Conservation (phyloP, 1,140 invertebrate genomes). For the Drosophila sturtevanti region DNA sequence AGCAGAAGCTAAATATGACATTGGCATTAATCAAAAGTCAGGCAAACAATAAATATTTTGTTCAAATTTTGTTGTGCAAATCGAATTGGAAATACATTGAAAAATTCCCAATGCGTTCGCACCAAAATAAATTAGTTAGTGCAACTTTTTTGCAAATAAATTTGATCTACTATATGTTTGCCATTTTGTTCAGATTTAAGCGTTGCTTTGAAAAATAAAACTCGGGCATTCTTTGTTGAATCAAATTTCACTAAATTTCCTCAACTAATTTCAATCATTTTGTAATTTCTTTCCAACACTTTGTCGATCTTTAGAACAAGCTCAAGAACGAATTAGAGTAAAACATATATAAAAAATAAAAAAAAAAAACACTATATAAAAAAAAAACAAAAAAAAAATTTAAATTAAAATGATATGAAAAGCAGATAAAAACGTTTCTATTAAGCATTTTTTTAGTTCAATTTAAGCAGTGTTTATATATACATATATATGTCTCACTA, state of each 20-base stretch:
- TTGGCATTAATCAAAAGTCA: background rate
- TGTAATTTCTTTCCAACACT: conserved; percentile 31
- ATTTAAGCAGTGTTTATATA: conserved; percentile 58
- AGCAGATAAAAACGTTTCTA: conserved; percentile 45
- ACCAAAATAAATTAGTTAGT: background rate
- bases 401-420: conserved; percentile 19
- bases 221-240: background rate
- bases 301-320: conserved; percentile 46
- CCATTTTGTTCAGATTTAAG: background rate
- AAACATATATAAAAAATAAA: background rate
- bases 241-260: background rate
- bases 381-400: conserved; percentile 11
- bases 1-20: background rate
- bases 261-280: background rate
- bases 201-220: background rate
- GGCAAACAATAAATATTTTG: conserved; percentile 37
- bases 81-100: background rate
- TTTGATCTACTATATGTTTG: background rate
- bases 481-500: conserved; percentile 39
- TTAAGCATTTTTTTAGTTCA: conserved; percentile 58
- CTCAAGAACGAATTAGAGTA: conserved; percentile 12
- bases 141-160: background rate
- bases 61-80: background rate
- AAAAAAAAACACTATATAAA: too few relatives aligned
- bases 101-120: background rate